These are phyloP conservation scores for Sterrhoptilus dennistouni DNA, from an alignment of 2,113 vertebrate genomes.

Conservation along the genomic window DNA sequence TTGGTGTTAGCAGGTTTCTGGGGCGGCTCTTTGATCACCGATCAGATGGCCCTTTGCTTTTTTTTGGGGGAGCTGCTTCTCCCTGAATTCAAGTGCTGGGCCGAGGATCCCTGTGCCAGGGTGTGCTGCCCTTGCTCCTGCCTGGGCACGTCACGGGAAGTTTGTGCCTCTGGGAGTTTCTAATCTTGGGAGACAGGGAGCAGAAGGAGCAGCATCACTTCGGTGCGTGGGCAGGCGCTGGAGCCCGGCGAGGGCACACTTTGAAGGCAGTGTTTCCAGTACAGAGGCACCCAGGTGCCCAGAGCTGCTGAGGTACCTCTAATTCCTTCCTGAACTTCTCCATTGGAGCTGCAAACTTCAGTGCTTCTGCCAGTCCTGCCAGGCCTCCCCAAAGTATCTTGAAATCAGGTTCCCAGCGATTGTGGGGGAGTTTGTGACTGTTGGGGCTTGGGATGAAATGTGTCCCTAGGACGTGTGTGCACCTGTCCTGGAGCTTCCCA, in stretches of 20 bases:
- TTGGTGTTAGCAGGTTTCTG: slow-evolving; percentile 12
- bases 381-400: background rate
- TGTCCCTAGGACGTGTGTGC: background rate
- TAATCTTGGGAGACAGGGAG: background rate
- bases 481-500: background rate
- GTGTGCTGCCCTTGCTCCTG: background rate
- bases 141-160: background rate
- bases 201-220: background rate
- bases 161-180: background rate
- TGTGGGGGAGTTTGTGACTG: background rate
- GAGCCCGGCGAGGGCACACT: background rate
- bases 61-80: background rate
- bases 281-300: background rate
- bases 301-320: background rate
- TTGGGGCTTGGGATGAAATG: background rate
- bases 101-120: background rate
- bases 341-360: background rate
- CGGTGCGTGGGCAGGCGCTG: background rate
- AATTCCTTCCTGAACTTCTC: background rate
- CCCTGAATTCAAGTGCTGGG: background rate
- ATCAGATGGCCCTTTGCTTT: background rate
- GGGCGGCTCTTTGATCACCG: background rate
- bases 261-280: background rate
- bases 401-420: background rate
- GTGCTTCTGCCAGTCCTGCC: background rate